Percentiles rank a stretch among this genome's conserved stretches.
phyloP scores from a whole-genome alignment of 1,140 invertebrate genomes.

The Lasaia peninsularis region DNA sequence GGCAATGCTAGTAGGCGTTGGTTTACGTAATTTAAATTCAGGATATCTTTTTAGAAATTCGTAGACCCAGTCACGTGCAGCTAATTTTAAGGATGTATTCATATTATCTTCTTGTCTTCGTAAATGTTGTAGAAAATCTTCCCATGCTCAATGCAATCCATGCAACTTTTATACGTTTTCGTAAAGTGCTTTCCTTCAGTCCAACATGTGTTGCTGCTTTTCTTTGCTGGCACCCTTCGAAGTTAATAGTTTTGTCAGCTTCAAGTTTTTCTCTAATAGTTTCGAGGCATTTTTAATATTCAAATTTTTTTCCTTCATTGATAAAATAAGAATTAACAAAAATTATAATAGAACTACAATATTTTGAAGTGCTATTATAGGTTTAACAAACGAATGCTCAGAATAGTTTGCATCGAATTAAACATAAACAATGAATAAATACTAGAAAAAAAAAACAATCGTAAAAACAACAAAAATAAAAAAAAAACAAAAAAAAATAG shows the following conservation, averaged over 20 bases:
- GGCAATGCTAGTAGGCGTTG: no score
- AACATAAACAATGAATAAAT: no score
- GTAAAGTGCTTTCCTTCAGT: conserved; percentile 18
- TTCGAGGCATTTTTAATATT: conserved; percentile 15
- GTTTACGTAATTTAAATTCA: neutral
- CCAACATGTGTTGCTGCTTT: conserved; percentile 19
- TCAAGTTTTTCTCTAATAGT: conserved; percentile 17
- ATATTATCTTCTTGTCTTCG: conserved; percentile 15
- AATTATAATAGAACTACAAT: no score
- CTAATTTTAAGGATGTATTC: conserved; percentile 18
- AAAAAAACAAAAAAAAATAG: no score
- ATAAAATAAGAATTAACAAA: no score
- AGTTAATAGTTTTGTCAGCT: conserved; percentile 19
- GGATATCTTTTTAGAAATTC: conserved; percentile 18
- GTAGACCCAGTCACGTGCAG: conserved; percentile 21
- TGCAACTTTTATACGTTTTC: conserved; percentile 22
- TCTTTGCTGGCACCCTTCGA: conserved; percentile 15
- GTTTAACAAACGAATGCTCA: no score
- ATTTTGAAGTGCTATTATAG: no score
- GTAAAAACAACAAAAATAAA: no score
- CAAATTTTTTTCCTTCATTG: no score
- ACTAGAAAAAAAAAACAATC: no score
- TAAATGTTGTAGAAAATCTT: conserved; percentile 18
- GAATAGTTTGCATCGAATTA: no score
- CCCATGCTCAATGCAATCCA: conserved; percentile 10